These are phyloP conservation scores for Oncorhynchus kisutch DNA, from an alignment of 2,113 vertebrate species.

Conservation along the genomic window DNA sequence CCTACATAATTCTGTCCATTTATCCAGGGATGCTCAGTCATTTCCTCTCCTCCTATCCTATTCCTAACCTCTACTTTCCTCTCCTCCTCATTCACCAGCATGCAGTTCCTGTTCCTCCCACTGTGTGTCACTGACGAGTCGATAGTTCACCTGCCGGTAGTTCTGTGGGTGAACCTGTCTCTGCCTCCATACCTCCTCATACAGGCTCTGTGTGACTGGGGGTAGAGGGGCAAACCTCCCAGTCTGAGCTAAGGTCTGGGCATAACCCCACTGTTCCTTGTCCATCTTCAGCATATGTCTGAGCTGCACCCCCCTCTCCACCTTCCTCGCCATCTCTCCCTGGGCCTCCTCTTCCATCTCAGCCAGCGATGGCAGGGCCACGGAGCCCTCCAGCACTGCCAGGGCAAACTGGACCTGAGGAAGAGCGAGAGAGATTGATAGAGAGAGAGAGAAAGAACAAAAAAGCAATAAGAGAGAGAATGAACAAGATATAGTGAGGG, in stretches of 20 bases:
- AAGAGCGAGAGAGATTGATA: not conserved
- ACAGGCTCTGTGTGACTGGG: conserved; percentile 56
- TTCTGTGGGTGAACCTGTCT: conserved; percentile 40
- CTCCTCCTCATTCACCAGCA: not conserved
- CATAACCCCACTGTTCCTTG: conserved; percentile 70
- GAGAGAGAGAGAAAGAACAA: not conserved
- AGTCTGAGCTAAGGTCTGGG: conserved; percentile 38
- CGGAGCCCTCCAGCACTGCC: conserved; percentile 52
- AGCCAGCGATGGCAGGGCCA: conserved; percentile 49
- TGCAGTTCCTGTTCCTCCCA: conserved; percentile 52
- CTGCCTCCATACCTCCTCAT: conserved; percentile 60
- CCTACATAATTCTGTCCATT: too few relatives aligned
- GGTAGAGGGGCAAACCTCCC: conserved; percentile 54
- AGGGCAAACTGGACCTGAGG: conserved; percentile 67
- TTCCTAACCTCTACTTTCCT: not conserved
- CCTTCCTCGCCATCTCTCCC: conserved; percentile 38
- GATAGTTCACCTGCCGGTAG: conserved; percentile 66
- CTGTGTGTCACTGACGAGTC: conserved; percentile 53
- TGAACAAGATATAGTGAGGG: not conserved
- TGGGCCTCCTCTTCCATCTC: conserved; percentile 57
- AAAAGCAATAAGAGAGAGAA: too few relatives aligned
- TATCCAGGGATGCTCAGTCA: too few relatives aligned
- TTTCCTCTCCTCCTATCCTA: not conserved
- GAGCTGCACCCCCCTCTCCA: conserved; percentile 38
- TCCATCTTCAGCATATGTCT: conserved; percentile 62